phyloP scores from a whole-genome alignment of 2,797 vertebrate species.

The Amazona finschi region DNA sequence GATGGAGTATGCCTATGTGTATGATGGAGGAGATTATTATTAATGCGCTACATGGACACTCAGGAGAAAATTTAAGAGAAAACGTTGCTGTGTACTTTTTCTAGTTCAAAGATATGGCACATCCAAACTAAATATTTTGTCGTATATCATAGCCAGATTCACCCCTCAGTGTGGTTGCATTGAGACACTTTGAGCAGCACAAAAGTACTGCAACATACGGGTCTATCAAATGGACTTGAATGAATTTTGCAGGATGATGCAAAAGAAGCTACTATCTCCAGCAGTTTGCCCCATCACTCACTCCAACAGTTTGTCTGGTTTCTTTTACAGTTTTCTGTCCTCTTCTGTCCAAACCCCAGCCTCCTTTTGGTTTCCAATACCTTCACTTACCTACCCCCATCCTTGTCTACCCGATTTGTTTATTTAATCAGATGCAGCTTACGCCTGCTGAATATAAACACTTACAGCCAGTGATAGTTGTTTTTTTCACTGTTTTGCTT shows the following conservation, averaged over 20 bases:
- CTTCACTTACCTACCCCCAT: not conserved
- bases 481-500: not conserved
- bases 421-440: not conserved
- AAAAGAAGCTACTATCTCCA: not conserved
- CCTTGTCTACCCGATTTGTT: not conserved
- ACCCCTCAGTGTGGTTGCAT: not conserved
- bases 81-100: constrained; percentile 17
- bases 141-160: not conserved
- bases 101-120: not conserved
- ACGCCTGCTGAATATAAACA: not conserved
- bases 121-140: not conserved
- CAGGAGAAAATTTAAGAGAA: constrained; percentile 17
- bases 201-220: not conserved
- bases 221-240: not conserved
- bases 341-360: not conserved
- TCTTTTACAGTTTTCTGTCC: not conserved
- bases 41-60: constrained; percentile 2
- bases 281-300: not conserved
- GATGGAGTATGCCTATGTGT: not conserved
- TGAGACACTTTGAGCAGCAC: not conserved
- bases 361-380: not conserved
- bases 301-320: not conserved
- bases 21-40: not conserved
- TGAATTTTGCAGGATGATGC: not conserved
- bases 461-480: accelerated